Conservation (phyloP, 1,140 invertebrate species). For the Megalonaias nervosa region DNA sequence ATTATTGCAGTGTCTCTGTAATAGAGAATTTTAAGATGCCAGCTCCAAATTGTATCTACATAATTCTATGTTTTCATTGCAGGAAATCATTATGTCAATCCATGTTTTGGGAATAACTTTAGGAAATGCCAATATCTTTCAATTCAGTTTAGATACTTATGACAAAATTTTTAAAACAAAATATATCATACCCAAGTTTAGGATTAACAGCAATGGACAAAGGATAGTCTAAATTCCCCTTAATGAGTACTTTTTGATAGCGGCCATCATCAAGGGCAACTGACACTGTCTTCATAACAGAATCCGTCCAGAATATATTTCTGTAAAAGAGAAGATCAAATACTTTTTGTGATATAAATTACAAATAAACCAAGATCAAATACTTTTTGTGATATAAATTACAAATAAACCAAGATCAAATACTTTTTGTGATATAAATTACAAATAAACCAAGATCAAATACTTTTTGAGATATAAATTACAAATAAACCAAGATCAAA, state of each 20-base stretch:
- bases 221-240: slow-evolving; percentile 80
- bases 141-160: too few species aligned
- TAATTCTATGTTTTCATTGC: not conserved
- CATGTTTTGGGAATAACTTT: not conserved
- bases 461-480: not conserved
- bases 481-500: slow-evolving; percentile 4
- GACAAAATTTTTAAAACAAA: not conserved
- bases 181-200: slow-evolving; percentile 73
- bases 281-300: slow-evolving; percentile 81
- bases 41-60: not conserved
- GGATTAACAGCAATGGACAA: slow-evolving; percentile 91
- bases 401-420: slow-evolving; percentile 4
- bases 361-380: not conserved
- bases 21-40: not conserved
- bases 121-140: not conserved
- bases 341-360: not conserved
- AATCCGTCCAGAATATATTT: slow-evolving; percentile 96
- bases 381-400: not conserved
- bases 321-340: slow-evolving; percentile 68
- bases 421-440: not conserved
- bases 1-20: too few species aligned
- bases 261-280: slow-evolving; percentile 91
- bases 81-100: not conserved
- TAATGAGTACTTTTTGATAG: slow-evolving; percentile 84
- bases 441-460: slow-evolving; percentile 4